Evolutionary conservation across 1,140 invertebrate genomes (phyloP).

Genomic region (Plutomurus gul): DNA sequence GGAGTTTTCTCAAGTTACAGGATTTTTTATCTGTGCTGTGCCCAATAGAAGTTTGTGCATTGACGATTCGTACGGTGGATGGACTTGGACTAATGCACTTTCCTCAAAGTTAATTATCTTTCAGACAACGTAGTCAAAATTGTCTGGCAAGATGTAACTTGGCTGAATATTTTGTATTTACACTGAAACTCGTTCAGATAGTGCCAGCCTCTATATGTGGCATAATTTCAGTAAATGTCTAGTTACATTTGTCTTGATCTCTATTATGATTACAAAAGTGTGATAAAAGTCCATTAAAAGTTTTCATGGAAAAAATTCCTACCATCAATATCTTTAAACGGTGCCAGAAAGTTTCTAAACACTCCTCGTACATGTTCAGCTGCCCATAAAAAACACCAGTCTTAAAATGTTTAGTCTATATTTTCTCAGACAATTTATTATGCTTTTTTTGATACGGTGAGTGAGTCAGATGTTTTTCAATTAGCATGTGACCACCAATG

Average conservation of each 20-base stretch:
- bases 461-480: not conserved
- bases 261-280: slow-evolving; percentile 25
- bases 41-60: not conserved
- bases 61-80: not conserved
- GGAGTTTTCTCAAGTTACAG: not conserved
- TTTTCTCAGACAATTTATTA: slow-evolving; percentile 1
- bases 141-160: not conserved
- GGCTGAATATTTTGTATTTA: not conserved
- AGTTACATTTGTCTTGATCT: slow-evolving; percentile 18
- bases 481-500: not conserved
- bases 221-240: slow-evolving; percentile 8
- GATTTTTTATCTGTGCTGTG: not conserved
- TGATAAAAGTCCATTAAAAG: slow-evolving; percentile 25
- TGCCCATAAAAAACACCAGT: not conserved
- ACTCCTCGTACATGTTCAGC: slow-evolving; percentile 3
- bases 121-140: not conserved
- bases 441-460: not conserved
- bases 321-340: slow-evolving; percentile 25
- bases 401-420: not conserved
- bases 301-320: slow-evolving; percentile 3
- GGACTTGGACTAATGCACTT: slow-evolving; percentile 5
- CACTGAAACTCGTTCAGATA: not conserved
- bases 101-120: slow-evolving; percentile 8
- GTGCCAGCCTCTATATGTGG: not conserved
- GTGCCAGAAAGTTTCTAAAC: not conserved